Evolutionary conservation across 2,113 vertebrate genomes (phyloP).

Genomic region (Boleophthalmus pectinirostris): DNA sequence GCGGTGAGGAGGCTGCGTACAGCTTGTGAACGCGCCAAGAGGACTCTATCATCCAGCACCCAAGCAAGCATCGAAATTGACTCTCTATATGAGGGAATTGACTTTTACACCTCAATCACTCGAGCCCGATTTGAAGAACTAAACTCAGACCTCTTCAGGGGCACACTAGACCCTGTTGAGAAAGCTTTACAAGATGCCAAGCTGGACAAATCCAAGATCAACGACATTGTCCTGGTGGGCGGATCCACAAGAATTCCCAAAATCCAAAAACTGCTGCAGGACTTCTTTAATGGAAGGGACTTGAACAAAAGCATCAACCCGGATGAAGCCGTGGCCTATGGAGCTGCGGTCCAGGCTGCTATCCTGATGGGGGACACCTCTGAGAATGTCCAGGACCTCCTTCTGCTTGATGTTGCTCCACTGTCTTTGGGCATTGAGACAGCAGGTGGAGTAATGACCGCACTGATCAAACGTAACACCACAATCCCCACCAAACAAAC

Average conservation of each 20-base stretch:
- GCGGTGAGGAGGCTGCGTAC: conserved; percentile 68
- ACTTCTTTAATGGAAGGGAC: conserved; percentile 69
- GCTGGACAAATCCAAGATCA: conserved; percentile 66
- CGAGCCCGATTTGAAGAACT: conserved; percentile 74
- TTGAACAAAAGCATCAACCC: conserved; percentile 74
- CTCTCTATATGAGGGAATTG: conserved; percentile 70
- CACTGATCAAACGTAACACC: conserved; percentile 72
- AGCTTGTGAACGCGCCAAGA: conserved; percentile 72
- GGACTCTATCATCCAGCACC: conserved; percentile 69
- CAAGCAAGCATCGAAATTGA: conserved; percentile 73
- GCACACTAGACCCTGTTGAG: conserved; percentile 69
- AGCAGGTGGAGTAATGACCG: conserved; percentile 66
- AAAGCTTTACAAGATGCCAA: conserved; percentile 70
- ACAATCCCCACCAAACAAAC: conserved; percentile 73
- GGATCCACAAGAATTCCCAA: conserved; percentile 75
- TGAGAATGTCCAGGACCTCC: conserved; percentile 69
- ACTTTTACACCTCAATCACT: conserved; percentile 75
- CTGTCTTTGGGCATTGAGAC: conserved; percentile 72
- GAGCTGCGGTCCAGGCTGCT: conserved; percentile 69
- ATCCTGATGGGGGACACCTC: conserved; percentile 74
- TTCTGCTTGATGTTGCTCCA: conserved; percentile 69
- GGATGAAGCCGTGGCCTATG: conserved; percentile 71
- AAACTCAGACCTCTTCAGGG: conserved; percentile 70
- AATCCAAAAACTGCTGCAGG: conserved; percentile 72
- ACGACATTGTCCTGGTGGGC: conserved; percentile 70